A percentile compares a stretch with the other conserved stretches of the same genome.
These are phyloP conservation scores for Pomatostomus ruficeps DNA, from an alignment of 2,113 vertebrate species.

Conservation along the genomic window DNA sequence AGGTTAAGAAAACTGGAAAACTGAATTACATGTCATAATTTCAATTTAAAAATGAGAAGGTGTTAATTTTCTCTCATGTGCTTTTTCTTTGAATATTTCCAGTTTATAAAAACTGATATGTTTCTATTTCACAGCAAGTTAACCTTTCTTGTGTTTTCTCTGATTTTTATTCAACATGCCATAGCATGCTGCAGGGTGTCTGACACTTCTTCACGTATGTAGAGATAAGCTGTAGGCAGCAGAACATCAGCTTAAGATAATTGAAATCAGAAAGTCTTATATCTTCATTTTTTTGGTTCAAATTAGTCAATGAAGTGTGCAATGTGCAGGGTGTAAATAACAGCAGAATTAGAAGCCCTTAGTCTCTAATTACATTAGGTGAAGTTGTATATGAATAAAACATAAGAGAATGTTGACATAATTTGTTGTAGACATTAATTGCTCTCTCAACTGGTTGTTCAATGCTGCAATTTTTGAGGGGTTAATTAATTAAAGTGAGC, in stretches of 20 bases:
- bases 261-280: constrained; percentile 1
- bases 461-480: constrained; percentile 25
- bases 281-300: background rate
- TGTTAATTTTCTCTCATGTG: background rate
- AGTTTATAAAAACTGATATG: background rate
- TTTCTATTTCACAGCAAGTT: background rate
- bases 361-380: constrained; percentile 53
- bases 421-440: constrained; percentile 61
- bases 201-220: background rate
- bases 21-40: background rate
- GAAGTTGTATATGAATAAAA: constrained; percentile 65
- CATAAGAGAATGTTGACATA: constrained; percentile 57
- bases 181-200: background rate
- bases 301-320: constrained; percentile 18
- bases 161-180: background rate
- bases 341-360: constrained; percentile 11
- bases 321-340: constrained; percentile 27
- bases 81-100: background rate
- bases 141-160: background rate
- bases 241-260: background rate
- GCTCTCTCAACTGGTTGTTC: constrained; percentile 29
- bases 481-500: constrained; percentile 58
- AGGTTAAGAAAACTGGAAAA: background rate
- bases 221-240: background rate
- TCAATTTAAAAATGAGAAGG: background rate